Base-by-base conservation (phyloP, 2,888 invertebrate species). In the Strigamia maritima region DNA sequence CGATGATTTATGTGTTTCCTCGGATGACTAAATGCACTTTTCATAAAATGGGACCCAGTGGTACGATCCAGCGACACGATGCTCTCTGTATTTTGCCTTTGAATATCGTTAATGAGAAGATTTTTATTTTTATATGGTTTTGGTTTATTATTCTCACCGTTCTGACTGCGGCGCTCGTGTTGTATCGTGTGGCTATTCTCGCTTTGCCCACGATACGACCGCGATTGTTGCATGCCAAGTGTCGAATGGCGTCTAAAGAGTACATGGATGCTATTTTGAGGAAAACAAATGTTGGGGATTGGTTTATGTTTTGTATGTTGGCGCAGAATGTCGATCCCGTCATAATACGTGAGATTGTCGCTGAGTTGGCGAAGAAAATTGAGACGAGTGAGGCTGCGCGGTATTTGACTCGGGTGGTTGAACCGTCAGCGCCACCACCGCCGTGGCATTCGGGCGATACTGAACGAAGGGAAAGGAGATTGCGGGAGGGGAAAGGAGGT, bases 11-110 rank as follows among this genome's bases (percentile, higher is more conserved):
- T 35, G 84, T 84, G 2, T 83, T 83, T 70, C 83, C 83, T 1
- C 81, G 83, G 7, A 31, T 80, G 40, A 95, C 95, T 10, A 96
- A 95, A 86, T 96, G 95, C 85, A 90, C 91, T 76, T 96, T 96
- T 88, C 91, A 92, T 87, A 95, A 94, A 86, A 95, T 91, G 86
- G 95, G 95, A 87, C 91, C 94, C 0, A 92, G 93, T 0, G 95
- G 95, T 0, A 90, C 92, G 1, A 90, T 95, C 79, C 94, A 95
- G 87, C 90, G 90, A 82, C 93, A 94, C 86, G 95, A 96, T 84
- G 94, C 94, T 0, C 90, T 96, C 79, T 96, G 96, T 86, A 92
- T 96, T 31, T 31, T 31, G 31, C 31, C 31, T 2, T 31, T 31
- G 31, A 31, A 31, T 31, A 31, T 31, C 7, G 31, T 31, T 31